Evolutionary conservation across 1,140 invertebrate genomes (phyloP).

Genomic region (Scaptodrosophila lebanonensis): DNA sequence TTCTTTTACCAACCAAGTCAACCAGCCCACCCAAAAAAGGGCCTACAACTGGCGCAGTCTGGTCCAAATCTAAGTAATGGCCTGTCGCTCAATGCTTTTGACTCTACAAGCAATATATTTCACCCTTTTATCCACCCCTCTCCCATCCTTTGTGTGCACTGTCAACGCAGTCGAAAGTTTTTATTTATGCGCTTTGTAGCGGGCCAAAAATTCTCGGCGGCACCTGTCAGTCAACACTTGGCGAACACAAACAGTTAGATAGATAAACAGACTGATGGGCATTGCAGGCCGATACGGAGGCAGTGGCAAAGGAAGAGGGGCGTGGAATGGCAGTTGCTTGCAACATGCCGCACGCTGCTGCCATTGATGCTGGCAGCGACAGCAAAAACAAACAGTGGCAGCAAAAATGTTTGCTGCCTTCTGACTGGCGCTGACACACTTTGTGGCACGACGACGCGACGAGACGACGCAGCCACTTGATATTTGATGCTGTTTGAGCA

Average conservation of each 20-base stretch:
- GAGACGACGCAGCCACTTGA: conserved; percentile 16
- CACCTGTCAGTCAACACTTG: conserved; percentile 67
- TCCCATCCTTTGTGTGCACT: too few relatives aligned
- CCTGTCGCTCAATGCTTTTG: too few relatives aligned
- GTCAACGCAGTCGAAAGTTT: conserved; percentile 51
- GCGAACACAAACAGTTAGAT: conserved; percentile 17
- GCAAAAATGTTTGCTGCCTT: conserved; percentile 48
- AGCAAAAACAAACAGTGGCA: conserved; percentile 50
- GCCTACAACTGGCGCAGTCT: too few relatives aligned
- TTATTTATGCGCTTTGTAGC: conserved; percentile 71
- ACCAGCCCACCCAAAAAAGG: too few relatives aligned
- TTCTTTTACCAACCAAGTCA: too few relatives aligned
- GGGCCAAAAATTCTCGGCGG: conserved; percentile 67
- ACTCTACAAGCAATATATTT: too few relatives aligned
- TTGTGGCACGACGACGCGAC: conserved; percentile 41
- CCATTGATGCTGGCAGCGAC: too few relatives aligned
- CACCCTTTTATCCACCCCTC: too few relatives aligned
- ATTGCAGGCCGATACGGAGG: conserved; percentile 1
- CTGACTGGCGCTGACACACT: conserved; percentile 72
- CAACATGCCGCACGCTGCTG: too few relatives aligned
- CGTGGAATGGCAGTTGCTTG: conserved; percentile 6
- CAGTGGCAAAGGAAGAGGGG: conserved; percentile 16
- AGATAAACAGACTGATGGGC: neutral
- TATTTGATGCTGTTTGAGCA: conserved; percentile 14
- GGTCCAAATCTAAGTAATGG: too few relatives aligned